Conservation (phyloP, 2,113 vertebrate genomes). For the Etia nguti region DNA sequence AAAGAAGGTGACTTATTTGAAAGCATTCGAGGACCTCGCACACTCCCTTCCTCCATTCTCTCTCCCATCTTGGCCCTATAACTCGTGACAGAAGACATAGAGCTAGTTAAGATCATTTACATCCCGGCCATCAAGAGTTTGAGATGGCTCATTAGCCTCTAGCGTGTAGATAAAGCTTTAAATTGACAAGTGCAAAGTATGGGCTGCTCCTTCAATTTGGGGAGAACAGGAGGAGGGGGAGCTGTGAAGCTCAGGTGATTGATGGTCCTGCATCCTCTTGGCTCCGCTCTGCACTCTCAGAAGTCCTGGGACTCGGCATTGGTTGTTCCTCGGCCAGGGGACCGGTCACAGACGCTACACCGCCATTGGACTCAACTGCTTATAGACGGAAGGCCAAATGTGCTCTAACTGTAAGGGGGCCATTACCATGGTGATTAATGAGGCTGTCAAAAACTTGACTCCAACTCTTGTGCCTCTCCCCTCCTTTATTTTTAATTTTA, state of each 20-base stretch:
- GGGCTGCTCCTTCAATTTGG: conserved; percentile 43
- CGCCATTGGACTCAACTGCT: background rate
- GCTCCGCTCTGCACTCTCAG: background rate
- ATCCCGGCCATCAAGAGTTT: conserved; percentile 34
- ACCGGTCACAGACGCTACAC: conserved; percentile 29
- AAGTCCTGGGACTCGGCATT: background rate
- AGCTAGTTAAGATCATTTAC: conserved; percentile 48
- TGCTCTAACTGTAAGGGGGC: conserved; percentile 81
- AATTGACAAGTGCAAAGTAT: conserved; percentile 74
- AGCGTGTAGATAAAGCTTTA: conserved; percentile 55
- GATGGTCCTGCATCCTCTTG: conserved; percentile 68
- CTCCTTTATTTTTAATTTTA: background rate
- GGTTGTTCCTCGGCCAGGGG: background rate
- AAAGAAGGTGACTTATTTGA: background rate
- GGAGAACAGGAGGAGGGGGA: conserved; percentile 9
- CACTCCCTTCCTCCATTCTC: background rate
- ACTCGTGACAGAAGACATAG: conserved; percentile 15
- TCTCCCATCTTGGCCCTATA: background rate
- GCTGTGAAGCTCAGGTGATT: conserved; percentile 41
- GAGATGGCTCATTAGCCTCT: conserved; percentile 47
- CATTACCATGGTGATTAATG: conserved; percentile 92
- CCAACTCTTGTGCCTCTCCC: background rate
- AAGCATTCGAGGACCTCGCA: background rate
- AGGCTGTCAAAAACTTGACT: conserved; percentile 73
- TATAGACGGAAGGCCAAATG: conserved; percentile 71